These are phyloP conservation scores for Pogonocichla stellata DNA, from an alignment of 2,113 vertebrate genomes.

Conservation along the genomic window DNA sequence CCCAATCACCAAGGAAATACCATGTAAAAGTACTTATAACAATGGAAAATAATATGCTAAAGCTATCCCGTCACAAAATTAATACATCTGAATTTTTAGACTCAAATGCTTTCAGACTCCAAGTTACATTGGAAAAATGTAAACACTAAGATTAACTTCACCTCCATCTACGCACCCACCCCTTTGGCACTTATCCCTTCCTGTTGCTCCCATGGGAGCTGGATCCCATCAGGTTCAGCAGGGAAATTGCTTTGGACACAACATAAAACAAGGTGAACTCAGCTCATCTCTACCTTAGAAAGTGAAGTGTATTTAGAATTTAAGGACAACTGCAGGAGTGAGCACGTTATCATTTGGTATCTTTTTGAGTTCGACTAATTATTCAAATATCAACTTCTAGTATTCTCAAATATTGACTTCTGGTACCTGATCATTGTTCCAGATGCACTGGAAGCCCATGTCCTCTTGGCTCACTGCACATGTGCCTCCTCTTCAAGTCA, in stretches of 20 bases:
- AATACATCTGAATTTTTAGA: neutral
- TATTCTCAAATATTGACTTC: no score
- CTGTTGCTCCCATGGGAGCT: neutral
- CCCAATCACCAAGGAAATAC: neutral
- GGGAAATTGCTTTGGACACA: neutral
- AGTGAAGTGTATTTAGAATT: neutral
- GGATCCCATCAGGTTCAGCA: neutral
- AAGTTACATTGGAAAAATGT: neutral
- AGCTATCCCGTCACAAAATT: neutral
- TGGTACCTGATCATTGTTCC: slow-evolving; percentile 58
- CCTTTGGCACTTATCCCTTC: neutral
- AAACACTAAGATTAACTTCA: neutral
- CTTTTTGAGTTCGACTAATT: neutral
- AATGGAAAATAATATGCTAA: neutral
- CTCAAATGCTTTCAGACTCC: neutral
- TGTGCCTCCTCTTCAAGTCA: slow-evolving; percentile 39
- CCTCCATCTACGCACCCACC: neutral
- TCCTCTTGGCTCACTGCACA: slow-evolving; percentile 42
- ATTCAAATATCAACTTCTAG: neutral
- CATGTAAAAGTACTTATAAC: neutral
- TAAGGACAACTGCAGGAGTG: neutral
- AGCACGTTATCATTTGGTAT: rapidly evolving
- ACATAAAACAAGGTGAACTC: rapidly evolving
- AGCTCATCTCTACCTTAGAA: neutral
- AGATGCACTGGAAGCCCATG: slow-evolving; percentile 51